These are phyloP conservation scores for Zele albiditarsus DNA, from an alignment of 2,888 invertebrate species.

Conservation along the genomic window DNA sequence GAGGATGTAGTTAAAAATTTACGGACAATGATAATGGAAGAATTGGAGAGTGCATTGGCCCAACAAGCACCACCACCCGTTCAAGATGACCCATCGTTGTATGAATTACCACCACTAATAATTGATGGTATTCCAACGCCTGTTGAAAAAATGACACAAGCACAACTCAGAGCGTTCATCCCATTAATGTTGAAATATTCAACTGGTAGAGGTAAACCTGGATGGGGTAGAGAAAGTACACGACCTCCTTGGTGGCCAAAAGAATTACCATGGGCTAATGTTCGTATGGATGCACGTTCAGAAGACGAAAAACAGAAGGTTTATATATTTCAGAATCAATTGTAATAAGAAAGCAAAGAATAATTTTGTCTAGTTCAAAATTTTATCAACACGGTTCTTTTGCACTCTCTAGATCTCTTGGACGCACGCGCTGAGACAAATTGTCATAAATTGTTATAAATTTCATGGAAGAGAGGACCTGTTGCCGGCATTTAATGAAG, in stretches of 20 bases:
- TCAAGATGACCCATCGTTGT: conserved; percentile 92
- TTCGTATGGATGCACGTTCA: conserved; percentile 95
- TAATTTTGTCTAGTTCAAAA: background rate
- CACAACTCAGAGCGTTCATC: conserved; percentile 96
- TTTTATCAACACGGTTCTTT: background rate
- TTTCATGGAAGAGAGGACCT: conserved; percentile 97
- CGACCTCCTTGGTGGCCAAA: conserved; percentile 99
- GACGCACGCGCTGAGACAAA: conserved; percentile 97
- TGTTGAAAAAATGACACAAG: conserved; percentile 99
- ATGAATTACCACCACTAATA: conserved; percentile 95
- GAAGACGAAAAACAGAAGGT: conserved; percentile 99
- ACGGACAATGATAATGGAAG: conserved; percentile 94
- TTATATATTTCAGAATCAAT: conserved; percentile 9
- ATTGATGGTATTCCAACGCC: conserved; percentile 98
- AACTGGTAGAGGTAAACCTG: conserved; percentile 96
- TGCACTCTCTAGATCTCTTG: conserved; percentile 88
- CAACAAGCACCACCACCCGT: conserved; percentile 92
- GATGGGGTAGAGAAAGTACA: conserved; percentile 97
- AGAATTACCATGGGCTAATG: conserved; percentile 98
- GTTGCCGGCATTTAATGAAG: conserved; percentile 94
- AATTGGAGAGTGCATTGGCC: conserved; percentile 92
- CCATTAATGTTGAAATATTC: conserved; percentile 98
- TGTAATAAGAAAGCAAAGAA: too few relatives aligned
- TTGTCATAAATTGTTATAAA: conserved; percentile 98
- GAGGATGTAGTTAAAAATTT: conserved; percentile 96